Percentiles rank a stretch among this genome's conserved stretches.
Evolutionary conservation across 2,797 vertebrate species (phyloP).

Genomic region (Vultur gryphus): DNA sequence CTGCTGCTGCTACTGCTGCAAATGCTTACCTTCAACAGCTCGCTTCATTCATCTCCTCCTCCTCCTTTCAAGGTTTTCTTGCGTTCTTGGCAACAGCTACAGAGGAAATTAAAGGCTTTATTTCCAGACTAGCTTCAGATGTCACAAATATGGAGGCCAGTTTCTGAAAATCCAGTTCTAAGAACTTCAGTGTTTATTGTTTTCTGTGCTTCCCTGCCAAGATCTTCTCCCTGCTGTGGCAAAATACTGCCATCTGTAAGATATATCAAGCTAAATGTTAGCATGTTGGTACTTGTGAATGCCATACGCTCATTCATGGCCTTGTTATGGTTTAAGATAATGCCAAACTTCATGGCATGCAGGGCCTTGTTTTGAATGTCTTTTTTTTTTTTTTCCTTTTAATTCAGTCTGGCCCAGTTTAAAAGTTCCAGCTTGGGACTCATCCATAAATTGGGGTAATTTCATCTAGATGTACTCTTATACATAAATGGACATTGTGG

Average conservation of each 20-base stretch:
- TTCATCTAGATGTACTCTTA: background rate
- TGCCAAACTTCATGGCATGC: background rate
- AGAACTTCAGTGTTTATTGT: constrained; percentile 16
- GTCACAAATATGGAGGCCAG: background rate
- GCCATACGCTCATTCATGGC: background rate
- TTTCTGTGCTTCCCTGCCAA: constrained; percentile 2
- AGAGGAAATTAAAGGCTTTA: constrained; percentile 36
- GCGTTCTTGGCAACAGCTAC: background rate
- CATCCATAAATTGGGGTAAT: background rate
- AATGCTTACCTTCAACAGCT: background rate
- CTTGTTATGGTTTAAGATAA: background rate
- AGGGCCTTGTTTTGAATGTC: background rate
- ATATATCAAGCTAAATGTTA: background rate
- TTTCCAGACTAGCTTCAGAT: constrained; percentile 12
- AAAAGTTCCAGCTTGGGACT: background rate
- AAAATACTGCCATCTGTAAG: constrained; percentile 22
- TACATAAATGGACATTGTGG: background rate
- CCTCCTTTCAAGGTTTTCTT: background rate
- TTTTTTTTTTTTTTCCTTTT: background rate
- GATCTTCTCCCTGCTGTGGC: background rate
- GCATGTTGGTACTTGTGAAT: background rate
- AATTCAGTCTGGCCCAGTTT: background rate
- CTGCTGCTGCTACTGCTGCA: background rate
- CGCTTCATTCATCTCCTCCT: background rate
- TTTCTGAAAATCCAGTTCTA: constrained; percentile 17